These are phyloP conservation scores for Scytalopus superciliaris DNA, from an alignment of 2,113 vertebrate species.

Conservation along the genomic window DNA sequence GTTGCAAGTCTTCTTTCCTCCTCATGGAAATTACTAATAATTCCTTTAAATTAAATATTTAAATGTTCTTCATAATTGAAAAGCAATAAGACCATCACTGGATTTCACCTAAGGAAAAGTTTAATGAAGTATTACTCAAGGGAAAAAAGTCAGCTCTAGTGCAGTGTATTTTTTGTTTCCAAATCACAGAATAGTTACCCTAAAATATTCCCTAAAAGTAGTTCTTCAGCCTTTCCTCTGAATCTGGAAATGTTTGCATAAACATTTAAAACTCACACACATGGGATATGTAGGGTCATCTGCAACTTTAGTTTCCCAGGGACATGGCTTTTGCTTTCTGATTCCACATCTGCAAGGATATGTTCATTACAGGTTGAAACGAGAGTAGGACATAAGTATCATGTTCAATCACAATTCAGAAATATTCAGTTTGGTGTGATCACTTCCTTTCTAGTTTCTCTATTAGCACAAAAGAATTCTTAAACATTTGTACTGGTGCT, in stretches of 20 bases:
- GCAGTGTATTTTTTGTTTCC: not conserved
- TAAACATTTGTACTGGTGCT: not conserved
- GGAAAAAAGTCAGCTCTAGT: not conserved
- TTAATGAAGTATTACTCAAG: not conserved
- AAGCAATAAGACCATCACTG: not conserved
- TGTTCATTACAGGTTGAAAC: not conserved
- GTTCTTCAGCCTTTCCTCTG: not conserved
- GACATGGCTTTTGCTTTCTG: not conserved
- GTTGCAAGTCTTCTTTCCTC: not conserved
- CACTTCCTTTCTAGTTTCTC: not conserved
- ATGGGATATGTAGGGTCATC: not conserved
- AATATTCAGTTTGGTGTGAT: not conserved
- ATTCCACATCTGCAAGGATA: not conserved
- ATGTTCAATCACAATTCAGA: not conserved
- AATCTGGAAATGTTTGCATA: not conserved
- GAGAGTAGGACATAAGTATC: not conserved
- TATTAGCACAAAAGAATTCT: not conserved
- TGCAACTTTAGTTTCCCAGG: not conserved
- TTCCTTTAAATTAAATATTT: slow-evolving; percentile 33
- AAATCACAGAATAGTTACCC: not conserved
- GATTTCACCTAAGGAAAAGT: not conserved
- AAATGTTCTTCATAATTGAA: slow-evolving; percentile 1
- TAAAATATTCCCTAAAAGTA: not conserved
- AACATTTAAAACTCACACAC: not conserved
- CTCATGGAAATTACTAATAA: not conserved